Evolutionary conservation across 2,113 vertebrate genomes (phyloP).

Genomic region (Poeciliopsis prolifica): DNA sequence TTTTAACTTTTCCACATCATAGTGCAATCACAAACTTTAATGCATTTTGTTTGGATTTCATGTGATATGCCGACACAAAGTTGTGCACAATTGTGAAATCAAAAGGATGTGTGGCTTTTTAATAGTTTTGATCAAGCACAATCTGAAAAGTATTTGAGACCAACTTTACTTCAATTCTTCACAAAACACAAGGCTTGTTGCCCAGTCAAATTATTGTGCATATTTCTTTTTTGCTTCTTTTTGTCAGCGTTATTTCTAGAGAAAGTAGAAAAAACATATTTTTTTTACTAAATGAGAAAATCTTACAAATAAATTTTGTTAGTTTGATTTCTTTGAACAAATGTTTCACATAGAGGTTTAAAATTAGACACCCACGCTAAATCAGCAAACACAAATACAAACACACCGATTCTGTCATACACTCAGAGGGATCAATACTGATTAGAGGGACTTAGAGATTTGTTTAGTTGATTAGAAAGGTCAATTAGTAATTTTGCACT

Average conservation of each 20-base stretch:
- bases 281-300: not conserved
- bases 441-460: conserved; percentile 83
- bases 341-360: not conserved
- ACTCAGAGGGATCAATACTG: conserved; percentile 80
- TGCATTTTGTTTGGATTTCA: too few relatives aligned
- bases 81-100: not conserved
- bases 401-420: conserved; percentile 58
- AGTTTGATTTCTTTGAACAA: not conserved
- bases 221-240: not conserved
- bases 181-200: not conserved
- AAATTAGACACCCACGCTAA: not conserved
- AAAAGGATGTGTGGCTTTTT: not conserved
- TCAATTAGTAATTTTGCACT: conserved; percentile 88
- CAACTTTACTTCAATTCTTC: too few relatives aligned
- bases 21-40: not conserved
- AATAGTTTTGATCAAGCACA: too few relatives aligned
- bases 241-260: not conserved
- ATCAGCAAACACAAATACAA: conserved; percentile 28
- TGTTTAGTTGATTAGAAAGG: conserved; percentile 88
- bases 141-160: too few relatives aligned
- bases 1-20: not conserved
- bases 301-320: not conserved
- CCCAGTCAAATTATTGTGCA: too few relatives aligned
- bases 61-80: not conserved
- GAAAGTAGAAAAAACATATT: not conserved